A percentile compares a stretch with the other conserved stretches of the same genome.
phyloP scores from a whole-genome alignment of 1,140 invertebrate species.

The Druon quercuslanigerum region DNA sequence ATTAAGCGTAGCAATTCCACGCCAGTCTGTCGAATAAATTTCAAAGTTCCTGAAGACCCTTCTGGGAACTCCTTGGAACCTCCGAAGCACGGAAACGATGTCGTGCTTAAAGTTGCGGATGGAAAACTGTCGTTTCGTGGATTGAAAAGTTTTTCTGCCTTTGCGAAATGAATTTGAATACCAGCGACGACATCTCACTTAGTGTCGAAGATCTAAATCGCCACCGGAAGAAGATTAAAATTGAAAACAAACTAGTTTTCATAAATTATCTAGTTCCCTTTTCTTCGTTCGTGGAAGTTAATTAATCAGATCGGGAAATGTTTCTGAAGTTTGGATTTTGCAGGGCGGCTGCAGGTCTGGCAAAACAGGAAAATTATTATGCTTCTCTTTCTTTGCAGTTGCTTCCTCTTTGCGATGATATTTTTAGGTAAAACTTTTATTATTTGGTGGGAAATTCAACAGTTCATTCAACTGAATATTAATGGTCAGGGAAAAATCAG shows the following conservation, averaged over 20 bases:
- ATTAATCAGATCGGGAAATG: conserved; percentile 7
- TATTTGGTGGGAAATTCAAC: no score
- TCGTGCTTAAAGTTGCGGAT: conserved; percentile 39
- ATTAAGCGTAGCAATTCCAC: conserved; percentile 57
- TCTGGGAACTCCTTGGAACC: conserved; percentile 25
- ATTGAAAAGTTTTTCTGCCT: conserved; percentile 47
- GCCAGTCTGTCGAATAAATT: conserved; percentile 50
- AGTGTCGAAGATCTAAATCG: background rate
- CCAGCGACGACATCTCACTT: conserved; percentile 31
- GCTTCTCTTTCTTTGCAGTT: no score
- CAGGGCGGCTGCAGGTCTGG: no score
- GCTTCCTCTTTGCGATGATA: no score
- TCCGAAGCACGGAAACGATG: conserved; percentile 32
- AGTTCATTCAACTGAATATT: no score
- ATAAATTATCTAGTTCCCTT: background rate
- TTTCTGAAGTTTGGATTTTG: background rate
- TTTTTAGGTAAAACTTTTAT: no score
- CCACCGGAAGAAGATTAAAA: background rate
- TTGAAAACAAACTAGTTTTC: conserved; percentile 20
- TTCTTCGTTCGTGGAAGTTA: background rate
- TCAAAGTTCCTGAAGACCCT: conserved; percentile 49
- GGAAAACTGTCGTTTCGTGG: conserved; percentile 18
- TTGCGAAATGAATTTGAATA: conserved; percentile 48
- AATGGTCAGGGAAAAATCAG: no score
- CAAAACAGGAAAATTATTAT: no score